phyloP scores from a whole-genome alignment of 2,888 invertebrate species.

The Yponomeuta malinellus region DNA sequence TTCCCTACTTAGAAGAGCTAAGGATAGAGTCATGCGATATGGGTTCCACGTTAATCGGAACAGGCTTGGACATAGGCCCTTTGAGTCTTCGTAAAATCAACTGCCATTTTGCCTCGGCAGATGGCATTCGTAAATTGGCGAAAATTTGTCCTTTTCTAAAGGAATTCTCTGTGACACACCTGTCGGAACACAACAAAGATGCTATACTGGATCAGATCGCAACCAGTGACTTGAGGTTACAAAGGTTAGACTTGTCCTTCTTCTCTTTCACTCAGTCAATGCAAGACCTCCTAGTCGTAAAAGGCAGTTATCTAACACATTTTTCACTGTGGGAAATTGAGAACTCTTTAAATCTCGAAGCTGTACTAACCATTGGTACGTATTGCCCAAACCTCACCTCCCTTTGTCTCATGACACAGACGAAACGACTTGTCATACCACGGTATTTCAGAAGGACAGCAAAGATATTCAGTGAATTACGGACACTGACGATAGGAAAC shows the following conservation, averaged over 20 bases:
- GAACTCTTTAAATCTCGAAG: conserved; percentile 54
- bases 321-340: conserved; percentile 68
- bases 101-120: conserved; percentile 63
- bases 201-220: conserved; percentile 59
- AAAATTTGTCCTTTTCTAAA: conserved; percentile 60
- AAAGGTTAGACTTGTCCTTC: conserved; percentile 60
- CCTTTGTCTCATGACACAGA: conserved; percentile 63
- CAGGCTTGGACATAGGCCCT: conserved; percentile 50
- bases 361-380: conserved; percentile 51
- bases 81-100: conserved; percentile 62
- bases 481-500: conserved; percentile 58
- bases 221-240: conserved; percentile 49
- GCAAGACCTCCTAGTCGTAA: conserved; percentile 49
- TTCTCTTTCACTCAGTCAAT: conserved; percentile 60
- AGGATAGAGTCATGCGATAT: conserved; percentile 69
- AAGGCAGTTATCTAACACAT: conserved; percentile 61
- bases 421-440: conserved; percentile 52
- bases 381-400: conserved; percentile 59
- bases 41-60: conserved; percentile 61
- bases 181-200: conserved; percentile 62
- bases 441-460: conserved; percentile 43
- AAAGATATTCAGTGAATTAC: conserved; percentile 52
- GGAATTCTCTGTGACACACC: conserved; percentile 63
- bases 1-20: conserved; percentile 62
- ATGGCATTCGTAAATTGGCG: conserved; percentile 56